Evolutionary conservation across 2,888 invertebrate species (phyloP).

Genomic region (Sepioteuthis lessoniana): DNA sequence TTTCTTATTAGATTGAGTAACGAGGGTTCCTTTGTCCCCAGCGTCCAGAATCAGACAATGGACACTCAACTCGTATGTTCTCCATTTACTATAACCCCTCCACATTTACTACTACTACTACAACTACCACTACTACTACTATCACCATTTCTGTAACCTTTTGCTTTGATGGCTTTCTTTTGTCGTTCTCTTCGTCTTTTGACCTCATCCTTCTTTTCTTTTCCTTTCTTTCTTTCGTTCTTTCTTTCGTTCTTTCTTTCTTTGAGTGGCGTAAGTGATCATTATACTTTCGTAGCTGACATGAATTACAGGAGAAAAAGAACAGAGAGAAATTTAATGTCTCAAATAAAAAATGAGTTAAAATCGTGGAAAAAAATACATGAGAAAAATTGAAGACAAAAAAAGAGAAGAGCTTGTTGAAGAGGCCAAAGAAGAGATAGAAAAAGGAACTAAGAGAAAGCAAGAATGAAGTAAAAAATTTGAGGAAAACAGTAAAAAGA

Average conservation of each 20-base stretch:
- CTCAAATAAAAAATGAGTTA: background rate
- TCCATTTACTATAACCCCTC: background rate
- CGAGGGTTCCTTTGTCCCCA: conserved; percentile 12
- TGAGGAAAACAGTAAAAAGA: background rate
- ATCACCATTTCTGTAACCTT: background rate
- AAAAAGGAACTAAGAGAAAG: background rate
- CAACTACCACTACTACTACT: background rate
- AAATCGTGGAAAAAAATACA: background rate
- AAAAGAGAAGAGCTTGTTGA: too few species aligned
- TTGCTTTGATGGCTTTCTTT: background rate
- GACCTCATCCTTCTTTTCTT: background rate
- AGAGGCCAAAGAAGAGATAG: too few species aligned
- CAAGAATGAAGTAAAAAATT: background rate
- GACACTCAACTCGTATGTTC: background rate
- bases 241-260: background rate
- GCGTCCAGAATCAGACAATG: background rate
- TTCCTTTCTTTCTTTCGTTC: background rate
- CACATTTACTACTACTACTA: background rate
- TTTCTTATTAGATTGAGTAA: background rate
- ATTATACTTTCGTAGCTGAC: background rate
- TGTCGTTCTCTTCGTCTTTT: background rate
- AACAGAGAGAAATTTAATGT: background rate
- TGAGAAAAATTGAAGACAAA: too few species aligned
- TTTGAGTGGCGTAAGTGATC: background rate
- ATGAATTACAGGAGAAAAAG: background rate